Percentiles rank a stretch among this genome's conserved stretches.
Evolutionary conservation across 2,888 invertebrate genomes (phyloP).

Genomic region (Stenolophus ochropezus): DNA sequence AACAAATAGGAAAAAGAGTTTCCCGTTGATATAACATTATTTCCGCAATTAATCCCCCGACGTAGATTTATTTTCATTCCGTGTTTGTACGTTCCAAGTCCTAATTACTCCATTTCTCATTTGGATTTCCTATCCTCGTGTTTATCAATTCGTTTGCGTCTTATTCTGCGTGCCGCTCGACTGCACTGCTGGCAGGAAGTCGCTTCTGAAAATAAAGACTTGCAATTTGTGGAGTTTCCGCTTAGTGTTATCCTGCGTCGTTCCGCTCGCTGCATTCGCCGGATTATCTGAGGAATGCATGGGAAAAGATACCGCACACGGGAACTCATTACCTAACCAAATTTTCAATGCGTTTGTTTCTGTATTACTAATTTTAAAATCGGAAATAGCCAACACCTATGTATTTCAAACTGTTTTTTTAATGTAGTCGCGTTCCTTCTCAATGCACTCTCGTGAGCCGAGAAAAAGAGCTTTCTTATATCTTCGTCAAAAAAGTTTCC

Average conservation of each 20-base stretch:
- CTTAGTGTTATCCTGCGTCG: slow-evolving; percentile 21
- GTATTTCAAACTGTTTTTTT: no score
- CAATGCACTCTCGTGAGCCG: no score
- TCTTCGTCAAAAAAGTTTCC: no score
- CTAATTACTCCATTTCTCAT: neutral
- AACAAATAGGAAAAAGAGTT: neutral
- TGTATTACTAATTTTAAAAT: no score
- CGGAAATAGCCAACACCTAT: no score
- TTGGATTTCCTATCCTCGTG: neutral
- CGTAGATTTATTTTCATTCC: neutral
- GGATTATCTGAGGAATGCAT: slow-evolving; percentile 41
- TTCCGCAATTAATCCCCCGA: slow-evolving; percentile 12
- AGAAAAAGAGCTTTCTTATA: no score
- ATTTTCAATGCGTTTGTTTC: no score
- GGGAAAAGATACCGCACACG: slow-evolving; percentile 30
- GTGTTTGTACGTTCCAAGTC: neutral
- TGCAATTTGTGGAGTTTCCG: slow-evolving; percentile 54
- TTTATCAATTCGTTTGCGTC: slow-evolving; percentile 15
- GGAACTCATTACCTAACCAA: no score
- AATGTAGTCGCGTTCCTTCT: no score
- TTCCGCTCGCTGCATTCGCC: slow-evolving; percentile 46
- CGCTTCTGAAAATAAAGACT: slow-evolving; percentile 53
- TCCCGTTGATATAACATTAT: slow-evolving; percentile 8
- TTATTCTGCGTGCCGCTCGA: slow-evolving; percentile 28
- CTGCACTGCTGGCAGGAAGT: slow-evolving; percentile 15